Percentiles rank a stretch among this genome's conserved stretches.
Evolutionary conservation across 1,140 invertebrate species (phyloP).

Genomic region (Bombus fervidus): DNA sequence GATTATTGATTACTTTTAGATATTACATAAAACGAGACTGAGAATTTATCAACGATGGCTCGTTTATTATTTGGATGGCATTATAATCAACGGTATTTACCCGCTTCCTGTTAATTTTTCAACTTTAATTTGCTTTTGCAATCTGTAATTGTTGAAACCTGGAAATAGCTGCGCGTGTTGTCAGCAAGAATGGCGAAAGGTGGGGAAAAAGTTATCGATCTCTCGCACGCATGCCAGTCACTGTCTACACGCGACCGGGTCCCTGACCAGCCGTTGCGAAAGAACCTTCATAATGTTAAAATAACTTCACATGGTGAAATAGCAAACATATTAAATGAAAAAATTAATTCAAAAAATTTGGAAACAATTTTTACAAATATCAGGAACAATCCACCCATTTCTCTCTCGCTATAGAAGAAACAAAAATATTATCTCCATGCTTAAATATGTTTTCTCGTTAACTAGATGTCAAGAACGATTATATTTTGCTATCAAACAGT

Average conservation of each 20-base stretch:
- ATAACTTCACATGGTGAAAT: not conserved
- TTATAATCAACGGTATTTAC: not conserved
- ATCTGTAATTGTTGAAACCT: not conserved
- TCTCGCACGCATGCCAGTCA: slow-evolving; percentile 55
- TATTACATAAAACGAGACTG: not conserved
- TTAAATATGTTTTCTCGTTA: no score
- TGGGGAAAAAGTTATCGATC: slow-evolving; percentile 54
- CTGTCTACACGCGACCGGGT: slow-evolving; percentile 29
- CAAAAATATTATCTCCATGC: no score
- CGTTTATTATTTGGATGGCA: not conserved
- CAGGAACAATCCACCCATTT: no score
- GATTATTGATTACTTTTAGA: no score
- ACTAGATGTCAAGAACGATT: no score
- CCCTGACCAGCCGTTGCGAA: not conserved
- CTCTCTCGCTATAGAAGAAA: no score
- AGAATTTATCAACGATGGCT: not conserved
- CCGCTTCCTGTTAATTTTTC: not conserved
- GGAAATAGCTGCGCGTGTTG: slow-evolving; percentile 18
- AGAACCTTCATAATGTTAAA: not conserved
- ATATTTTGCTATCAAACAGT: no score
- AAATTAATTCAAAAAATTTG: not conserved
- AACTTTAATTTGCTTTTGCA: not conserved
- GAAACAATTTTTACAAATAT: not conserved
- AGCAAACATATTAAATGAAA: not conserved
- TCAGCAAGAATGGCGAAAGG: slow-evolving; percentile 9